Evolutionary conservation across 1,140 invertebrate species (phyloP).

Genomic region (Leguminivora glycinivorella): DNA sequence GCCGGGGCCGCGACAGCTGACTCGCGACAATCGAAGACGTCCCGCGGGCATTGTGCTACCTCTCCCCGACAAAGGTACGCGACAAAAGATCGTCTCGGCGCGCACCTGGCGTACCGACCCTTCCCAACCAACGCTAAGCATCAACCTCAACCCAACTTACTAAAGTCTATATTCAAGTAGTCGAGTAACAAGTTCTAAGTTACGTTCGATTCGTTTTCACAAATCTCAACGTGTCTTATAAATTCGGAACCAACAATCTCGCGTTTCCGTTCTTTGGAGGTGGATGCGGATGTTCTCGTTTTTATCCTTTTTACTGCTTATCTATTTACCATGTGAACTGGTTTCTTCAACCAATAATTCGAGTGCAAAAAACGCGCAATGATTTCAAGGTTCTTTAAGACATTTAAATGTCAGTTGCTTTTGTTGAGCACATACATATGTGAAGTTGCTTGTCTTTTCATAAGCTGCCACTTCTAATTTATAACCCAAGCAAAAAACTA

Average conservation of each 20-base stretch:
- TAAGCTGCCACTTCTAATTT: not conserved
- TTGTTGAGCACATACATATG: not conserved
- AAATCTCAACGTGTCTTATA: slow-evolving; percentile 38
- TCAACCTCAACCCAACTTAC: not conserved
- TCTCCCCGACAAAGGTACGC: slow-evolving; percentile 53
- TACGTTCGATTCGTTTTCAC: slow-evolving; percentile 36
- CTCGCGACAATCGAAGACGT: slow-evolving; percentile 73
- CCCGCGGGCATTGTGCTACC: slow-evolving; percentile 67
- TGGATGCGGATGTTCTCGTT: slow-evolving; percentile 22
- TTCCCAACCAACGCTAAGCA: slow-evolving; percentile 30
- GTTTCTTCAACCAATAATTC: not conserved
- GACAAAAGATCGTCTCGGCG: slow-evolving; percentile 59
- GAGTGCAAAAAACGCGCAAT: not conserved
- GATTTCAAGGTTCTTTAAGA: not conserved
- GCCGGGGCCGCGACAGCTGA: slow-evolving; percentile 69
- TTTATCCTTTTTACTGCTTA: not conserved
- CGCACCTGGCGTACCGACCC: slow-evolving; percentile 69
- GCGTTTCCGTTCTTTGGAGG: slow-evolving; percentile 45
- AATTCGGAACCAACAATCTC: slow-evolving; percentile 36
- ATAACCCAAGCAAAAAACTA: not conserved
- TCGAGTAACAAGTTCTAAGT: slow-evolving; percentile 40
- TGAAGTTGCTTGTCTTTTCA: not conserved
- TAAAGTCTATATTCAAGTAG: not conserved
- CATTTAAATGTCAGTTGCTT: slow-evolving; percentile 2
- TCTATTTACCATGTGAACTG: slow-evolving; percentile 10